phyloP scores from a whole-genome alignment of 2,888 invertebrate species.

The Agonopterix heracliana region DNA sequence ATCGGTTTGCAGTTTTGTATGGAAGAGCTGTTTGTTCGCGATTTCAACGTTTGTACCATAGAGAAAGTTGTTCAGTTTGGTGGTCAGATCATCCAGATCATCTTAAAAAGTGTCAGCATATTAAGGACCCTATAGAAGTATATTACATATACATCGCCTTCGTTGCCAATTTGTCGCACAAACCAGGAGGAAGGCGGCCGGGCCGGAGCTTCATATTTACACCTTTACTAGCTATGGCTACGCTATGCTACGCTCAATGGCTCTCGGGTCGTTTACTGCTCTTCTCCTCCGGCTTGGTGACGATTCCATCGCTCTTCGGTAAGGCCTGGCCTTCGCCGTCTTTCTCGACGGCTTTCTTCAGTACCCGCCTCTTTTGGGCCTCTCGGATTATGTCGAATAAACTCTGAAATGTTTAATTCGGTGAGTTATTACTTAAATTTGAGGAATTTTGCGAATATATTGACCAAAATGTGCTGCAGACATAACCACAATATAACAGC shows the following conservation, averaged over 20 bases:
- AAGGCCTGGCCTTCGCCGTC: slow-evolving; percentile 29
- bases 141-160: slow-evolving; percentile 12
- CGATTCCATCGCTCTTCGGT: slow-evolving; percentile 49
- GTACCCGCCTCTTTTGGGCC: slow-evolving; percentile 57
- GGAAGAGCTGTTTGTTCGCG: no score
- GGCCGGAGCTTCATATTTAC: slow-evolving; percentile 20
- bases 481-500: background rate
- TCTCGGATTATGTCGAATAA: slow-evolving; percentile 65
- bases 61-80: no score
- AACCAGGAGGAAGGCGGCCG: slow-evolving; percentile 10
- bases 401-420: slow-evolving; percentile 41
- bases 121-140: background rate
- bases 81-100: no score
- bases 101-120: no score
- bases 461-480: no score
- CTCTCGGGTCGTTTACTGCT: slow-evolving; percentile 54
- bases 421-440: background rate
- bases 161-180: slow-evolving; percentile 19
- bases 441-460: no score
- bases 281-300: slow-evolving; percentile 40
- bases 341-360: slow-evolving; percentile 51
- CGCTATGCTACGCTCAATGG: slow-evolving; percentile 28
- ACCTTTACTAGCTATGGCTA: slow-evolving; percentile 14
- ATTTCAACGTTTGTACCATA: no score
- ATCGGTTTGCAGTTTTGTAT: no score